Percentiles rank a stretch among this genome's conserved stretches.
These are phyloP conservation scores for Argyrosomus japonicus DNA, from an alignment of 2,113 vertebrate genomes.

Conservation along the genomic window DNA sequence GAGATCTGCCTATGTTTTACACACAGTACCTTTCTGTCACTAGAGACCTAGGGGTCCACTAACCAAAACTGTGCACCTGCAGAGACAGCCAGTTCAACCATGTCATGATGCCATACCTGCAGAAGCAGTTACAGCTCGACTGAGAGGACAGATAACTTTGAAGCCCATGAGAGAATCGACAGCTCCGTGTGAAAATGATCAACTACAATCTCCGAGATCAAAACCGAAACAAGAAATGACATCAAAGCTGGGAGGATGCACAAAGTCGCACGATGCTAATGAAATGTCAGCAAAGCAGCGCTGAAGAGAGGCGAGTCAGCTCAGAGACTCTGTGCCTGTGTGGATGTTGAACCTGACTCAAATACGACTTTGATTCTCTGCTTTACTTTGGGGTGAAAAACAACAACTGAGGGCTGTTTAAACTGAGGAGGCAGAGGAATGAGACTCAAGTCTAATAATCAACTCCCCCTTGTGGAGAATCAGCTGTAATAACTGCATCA, in stretches of 20 bases:
- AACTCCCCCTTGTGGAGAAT: background rate
- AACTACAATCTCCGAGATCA: constrained; percentile 14
- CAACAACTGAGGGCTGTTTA: background rate
- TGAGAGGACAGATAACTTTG: background rate
- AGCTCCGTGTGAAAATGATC: constrained; percentile 2
- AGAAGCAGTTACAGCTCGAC: background rate
- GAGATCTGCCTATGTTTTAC: background rate
- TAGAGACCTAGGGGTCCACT: background rate
- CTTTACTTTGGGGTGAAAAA: background rate
- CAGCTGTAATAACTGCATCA: background rate
- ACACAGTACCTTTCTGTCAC: background rate
- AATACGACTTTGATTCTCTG: background rate
- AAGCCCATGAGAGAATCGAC: background rate
- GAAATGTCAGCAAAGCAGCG: background rate
- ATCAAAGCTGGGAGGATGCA: constrained; percentile 1
- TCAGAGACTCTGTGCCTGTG: background rate
- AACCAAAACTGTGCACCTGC: background rate
- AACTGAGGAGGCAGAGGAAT: background rate
- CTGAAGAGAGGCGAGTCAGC: background rate
- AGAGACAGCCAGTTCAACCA: background rate
- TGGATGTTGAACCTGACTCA: background rate
- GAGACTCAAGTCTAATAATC: background rate
- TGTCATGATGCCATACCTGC: background rate
- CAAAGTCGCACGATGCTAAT: constrained; percentile 16
- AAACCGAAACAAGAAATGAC: constrained; percentile 24